Conservation (phyloP, 2,113 vertebrate genomes). For the Pteronura brasiliensis region DNA sequence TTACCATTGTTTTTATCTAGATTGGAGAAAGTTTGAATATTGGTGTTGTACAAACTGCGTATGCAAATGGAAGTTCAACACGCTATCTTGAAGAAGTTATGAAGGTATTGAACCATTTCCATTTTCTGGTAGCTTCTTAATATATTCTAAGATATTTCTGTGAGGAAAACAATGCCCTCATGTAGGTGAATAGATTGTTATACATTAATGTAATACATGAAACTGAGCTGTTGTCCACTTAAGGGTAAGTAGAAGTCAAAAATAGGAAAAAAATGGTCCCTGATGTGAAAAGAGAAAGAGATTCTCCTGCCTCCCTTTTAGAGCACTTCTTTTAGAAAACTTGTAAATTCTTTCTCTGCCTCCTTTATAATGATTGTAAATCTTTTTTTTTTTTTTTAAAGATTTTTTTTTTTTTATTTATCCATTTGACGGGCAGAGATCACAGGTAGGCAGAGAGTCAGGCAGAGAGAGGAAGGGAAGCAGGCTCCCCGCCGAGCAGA, state of each 20-base stretch:
- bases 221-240: background rate
- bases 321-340: slow-evolving; percentile 5
- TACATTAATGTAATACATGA: background rate
- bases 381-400: too few relatives aligned
- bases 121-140: background rate
- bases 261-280: background rate
- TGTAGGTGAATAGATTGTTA: background rate
- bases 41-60: slow-evolving; percentile 96
- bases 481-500: too few relatives aligned
- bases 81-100: slow-evolving; percentile 91
- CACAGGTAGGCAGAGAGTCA: too few relatives aligned
- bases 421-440: too few relatives aligned
- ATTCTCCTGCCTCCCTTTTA: background rate
- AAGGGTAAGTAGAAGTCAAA: background rate
- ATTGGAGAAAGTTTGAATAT: slow-evolving; percentile 87
- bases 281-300: background rate
- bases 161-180: background rate
- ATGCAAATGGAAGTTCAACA: slow-evolving; percentile 96
- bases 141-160: background rate
- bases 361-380: background rate
- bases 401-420: too few relatives aligned
- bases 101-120: slow-evolving; percentile 85
- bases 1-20: slow-evolving; percentile 77
- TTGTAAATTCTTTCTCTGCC: background rate
- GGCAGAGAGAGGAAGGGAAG: too few relatives aligned